Evolutionary conservation across 1,140 invertebrate species (phyloP), one percentile per base, ranked within the genome.

Genomic region (Archegozetes longisetosus): DNA sequence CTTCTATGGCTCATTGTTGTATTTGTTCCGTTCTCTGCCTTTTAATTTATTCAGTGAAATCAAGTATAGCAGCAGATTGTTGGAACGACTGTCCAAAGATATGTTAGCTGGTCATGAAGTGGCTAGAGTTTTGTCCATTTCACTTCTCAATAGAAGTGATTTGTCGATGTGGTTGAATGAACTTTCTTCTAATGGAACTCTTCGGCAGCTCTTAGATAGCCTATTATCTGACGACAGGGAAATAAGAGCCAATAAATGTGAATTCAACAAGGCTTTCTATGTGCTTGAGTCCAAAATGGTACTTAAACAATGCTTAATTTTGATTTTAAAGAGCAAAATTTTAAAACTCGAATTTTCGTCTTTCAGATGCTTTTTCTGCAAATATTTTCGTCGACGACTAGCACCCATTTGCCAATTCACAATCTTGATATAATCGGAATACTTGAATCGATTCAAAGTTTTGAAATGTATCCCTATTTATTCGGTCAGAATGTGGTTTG

Each of bases 231-330:
- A 64, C 55, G 63, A 64, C 26, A 46, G 46, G 12, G 63, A 64
- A 55, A 59, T 64, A 17, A 2, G 46, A 17, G 56, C 51, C 20
- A 53, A 54, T 14, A 64, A 62, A 47, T 61, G 32, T 48, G 62
- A 64, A 27, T 51, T 55, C 2, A 64, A 29, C 22, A 64, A 64
- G 53, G 51, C 63, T 27, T 64, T 64, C 52, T 64, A 64, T 55
- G 32, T 55, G 1, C 63, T 64, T 51, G 63, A 64, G 32, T 54
- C 63, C 1, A 64, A 64, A 62, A 62, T 64, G 56, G 60, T 62
- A 50, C 53, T 28, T 49, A 23, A 13, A 25, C 32, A 1, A 4
- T 4, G 6, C 1, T 22, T 58, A 28, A 23, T 2, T 20, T 60
- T 32, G 2, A 56, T 4, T 49, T 17, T 53, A n/a, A 53, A 32